Evolutionary conservation across 2,888 invertebrate species (phyloP), one percentile per base, ranked within the genome.

Genomic region (Bombylius discolor): DNA sequence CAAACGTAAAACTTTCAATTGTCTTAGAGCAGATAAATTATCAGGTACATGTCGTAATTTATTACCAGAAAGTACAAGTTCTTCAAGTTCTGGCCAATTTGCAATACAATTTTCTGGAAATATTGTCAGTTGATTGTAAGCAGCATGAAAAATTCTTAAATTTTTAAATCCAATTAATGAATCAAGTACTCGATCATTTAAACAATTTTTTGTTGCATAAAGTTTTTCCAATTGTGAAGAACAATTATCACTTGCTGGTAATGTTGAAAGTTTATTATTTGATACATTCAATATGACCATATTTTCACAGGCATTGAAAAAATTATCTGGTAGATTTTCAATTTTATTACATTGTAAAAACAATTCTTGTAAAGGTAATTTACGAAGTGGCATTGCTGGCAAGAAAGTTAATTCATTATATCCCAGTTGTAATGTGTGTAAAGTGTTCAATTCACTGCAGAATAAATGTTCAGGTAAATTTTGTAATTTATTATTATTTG

Each of bases 11-110:
- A 90, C 82, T 63, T 81, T 79, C 36, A 92, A 77, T 66, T 85
- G 84, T 59, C 80, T 80, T 55, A 90, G 70, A 61, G 80, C 79
- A 12, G 85, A 83, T 58, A 90, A 79, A 67, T 84, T 84, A 62
- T 87, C 85, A 0, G 91, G 90, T 55, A 91, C 76, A 65, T 80
- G 81, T 44, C 84, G 78, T 53, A 92, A 76, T 66, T 84, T 81
- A 68, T 92, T 92, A 42, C 91, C 91, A 3, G 90, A 90, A 50
- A 91, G 67, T 3, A 90, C 83, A 42, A 92, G 70, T 67, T 90
- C 90, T 74, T 91, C 89, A 61, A 91, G 77, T 62, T 87, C 84
- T 2, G 80, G 78, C 89, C 90, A 89, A 64, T 81, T 83, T 52
- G 79, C 79, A 34, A 86, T 78, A 66, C 87, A 87, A 61, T 82